Percentiles rank a stretch among this genome's conserved stretches.
Evolutionary conservation across 1,140 invertebrate species (phyloP).

Genomic region (Coptotermes formosanus): DNA sequence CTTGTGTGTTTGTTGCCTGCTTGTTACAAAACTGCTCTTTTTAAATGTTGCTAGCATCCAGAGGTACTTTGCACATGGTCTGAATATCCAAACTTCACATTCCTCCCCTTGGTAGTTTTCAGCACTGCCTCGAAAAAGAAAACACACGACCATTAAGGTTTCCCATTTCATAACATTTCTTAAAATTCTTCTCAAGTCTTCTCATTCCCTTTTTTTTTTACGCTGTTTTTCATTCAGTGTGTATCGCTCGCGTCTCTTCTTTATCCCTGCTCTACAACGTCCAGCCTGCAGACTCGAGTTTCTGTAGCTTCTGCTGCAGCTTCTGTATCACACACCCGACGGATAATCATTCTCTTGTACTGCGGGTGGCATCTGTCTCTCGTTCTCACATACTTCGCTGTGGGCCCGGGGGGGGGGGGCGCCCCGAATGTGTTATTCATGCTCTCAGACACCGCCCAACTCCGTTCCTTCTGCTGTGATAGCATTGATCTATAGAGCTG

Average conservation of each 20-base stretch:
- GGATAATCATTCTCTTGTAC: neutral
- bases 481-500: neutral
- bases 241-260: neutral
- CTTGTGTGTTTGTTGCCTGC: neutral
- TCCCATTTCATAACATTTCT: constrained; percentile 8
- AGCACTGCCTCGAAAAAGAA: neutral
- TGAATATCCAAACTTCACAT: neutral
- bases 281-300: neutral
- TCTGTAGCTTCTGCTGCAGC: too few relatives aligned
- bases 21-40: neutral
- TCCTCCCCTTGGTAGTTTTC: neutral
- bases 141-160: neutral
- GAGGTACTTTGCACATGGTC: neutral
- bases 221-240: constrained; percentile 11
- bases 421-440: neutral
- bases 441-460: neutral
- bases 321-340: neutral
- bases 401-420: neutral
- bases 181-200: constrained; percentile 8
- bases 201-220: neutral
- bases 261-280: neutral
- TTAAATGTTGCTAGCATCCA: neutral
- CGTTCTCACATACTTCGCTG: neutral
- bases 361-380: constrained; percentile 6
- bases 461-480: neutral